These are phyloP conservation scores for Littorina saxatilis DNA, from an alignment of 1,140 invertebrate species.

Conservation along the genomic window DNA sequence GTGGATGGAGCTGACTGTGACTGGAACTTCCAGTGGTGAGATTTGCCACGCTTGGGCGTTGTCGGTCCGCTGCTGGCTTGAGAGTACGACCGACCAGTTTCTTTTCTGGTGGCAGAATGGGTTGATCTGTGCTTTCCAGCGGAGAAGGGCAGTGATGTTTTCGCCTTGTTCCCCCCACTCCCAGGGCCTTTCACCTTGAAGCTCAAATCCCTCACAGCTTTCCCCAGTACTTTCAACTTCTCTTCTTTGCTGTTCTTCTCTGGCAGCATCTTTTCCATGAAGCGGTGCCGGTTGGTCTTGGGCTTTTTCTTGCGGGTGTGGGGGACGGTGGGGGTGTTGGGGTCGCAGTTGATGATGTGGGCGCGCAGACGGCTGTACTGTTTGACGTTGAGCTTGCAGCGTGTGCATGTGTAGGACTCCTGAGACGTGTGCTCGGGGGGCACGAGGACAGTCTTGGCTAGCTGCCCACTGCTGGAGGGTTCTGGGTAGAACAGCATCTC, in stretches of 20 bases:
- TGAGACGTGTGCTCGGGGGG: constrained; percentile 41
- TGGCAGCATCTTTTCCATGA: constrained; percentile 36
- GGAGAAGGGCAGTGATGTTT: not conserved
- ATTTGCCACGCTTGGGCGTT: not conserved
- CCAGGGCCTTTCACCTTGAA: not conserved
- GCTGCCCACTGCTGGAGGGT: constrained; percentile 51
- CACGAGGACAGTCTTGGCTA: constrained; percentile 50
- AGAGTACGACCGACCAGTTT: not conserved
- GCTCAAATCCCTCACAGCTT: not conserved
- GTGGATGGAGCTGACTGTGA: not conserved
- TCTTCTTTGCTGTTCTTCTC: not conserved
- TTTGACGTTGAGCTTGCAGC: constrained; percentile 58
- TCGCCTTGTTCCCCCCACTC: not conserved
- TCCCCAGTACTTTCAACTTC: not conserved
- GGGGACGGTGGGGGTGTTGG: constrained; percentile 43
- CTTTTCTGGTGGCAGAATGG: not conserved
- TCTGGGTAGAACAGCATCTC: constrained; percentile 52
- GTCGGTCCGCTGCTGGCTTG: not conserved
- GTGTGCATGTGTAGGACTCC: constrained; percentile 56
- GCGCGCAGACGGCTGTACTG: constrained; percentile 57
- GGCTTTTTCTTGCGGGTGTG: constrained; percentile 36
- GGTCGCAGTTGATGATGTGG: constrained; percentile 64
- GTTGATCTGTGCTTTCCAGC: not conserved
- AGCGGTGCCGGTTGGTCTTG: constrained; percentile 37
- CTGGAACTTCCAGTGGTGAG: constrained; percentile 18